These are phyloP conservation scores for Nephotettix cincticeps DNA, from an alignment of 1,140 invertebrate genomes.

Conservation along the genomic window DNA sequence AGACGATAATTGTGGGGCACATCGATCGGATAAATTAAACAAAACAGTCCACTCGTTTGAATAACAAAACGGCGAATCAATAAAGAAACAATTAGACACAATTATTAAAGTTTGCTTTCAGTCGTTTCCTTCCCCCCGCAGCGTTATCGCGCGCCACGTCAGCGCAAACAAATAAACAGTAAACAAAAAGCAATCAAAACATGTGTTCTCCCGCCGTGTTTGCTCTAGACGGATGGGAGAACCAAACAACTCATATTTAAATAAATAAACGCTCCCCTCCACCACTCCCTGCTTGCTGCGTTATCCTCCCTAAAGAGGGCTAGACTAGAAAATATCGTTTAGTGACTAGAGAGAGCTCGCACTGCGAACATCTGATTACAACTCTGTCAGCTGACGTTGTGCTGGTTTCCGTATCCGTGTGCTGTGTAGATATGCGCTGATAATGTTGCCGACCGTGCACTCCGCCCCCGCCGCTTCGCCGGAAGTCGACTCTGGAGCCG, in stretches of 20 bases:
- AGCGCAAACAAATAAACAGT: conserved; percentile 41
- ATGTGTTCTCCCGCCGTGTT: conserved; percentile 40
- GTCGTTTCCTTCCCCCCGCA: conserved; percentile 16
- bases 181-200: conserved; percentile 43
- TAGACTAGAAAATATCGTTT: conserved; percentile 1
- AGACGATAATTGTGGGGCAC: background rate
- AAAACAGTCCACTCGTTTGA: conserved; percentile 14
- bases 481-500: background rate
- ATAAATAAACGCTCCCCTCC: conserved; percentile 39
- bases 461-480: background rate
- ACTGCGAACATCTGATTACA: no score
- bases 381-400: no score
- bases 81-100: conserved; percentile 26
- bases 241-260: conserved; percentile 42
- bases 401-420: background rate
- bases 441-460: conserved; percentile 7
- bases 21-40: conserved; percentile 15
- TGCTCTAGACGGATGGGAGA: conserved; percentile 32
- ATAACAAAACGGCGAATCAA: conserved; percentile 19
- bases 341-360: no score
- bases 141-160: conserved; percentile 37
- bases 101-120: conserved; percentile 23
- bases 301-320: conserved; percentile 10
- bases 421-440: background rate
- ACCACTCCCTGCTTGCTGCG: conserved; percentile 15